Evolutionary conservation across 2,797 vertebrate genomes (phyloP), one percentile per base, ranked within the genome.

Genomic region (Eupleurogrammus muticus): DNA sequence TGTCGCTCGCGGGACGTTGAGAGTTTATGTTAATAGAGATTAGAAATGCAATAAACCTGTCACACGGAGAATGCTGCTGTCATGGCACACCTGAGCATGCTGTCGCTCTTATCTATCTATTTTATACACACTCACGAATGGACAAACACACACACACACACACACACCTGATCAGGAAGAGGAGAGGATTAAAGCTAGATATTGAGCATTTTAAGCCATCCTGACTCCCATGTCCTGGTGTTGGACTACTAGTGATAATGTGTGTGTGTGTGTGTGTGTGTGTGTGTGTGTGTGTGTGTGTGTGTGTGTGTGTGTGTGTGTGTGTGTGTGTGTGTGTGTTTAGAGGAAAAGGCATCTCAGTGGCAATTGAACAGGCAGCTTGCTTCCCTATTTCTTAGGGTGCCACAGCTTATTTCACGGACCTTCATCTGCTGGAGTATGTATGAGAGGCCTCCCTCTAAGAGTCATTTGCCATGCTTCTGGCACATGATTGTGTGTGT

Each of bases 21-120:
- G 40, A 52, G 77, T 85, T 89, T 89, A 85, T 86, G 82, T 90
- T 92, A 91, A 89, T 86, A 88, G 87, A 90, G 83, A 92, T 93
- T 92, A 92, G 75, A 92, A 90, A 93, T 91, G 90, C 90, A 94
- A 94, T 94, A 93, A 94, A 93, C 76, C 89, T 93, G 90, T 93
- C 93, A 93, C 85, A 79, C 51, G 57, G 82, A 82, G 81, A 90
- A 89, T 81, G 77, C 65, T 70, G 69, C 88, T 90, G 89, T 93
- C 90, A 89, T 86, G 38, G 48, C 56, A 10, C 79, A 78, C 77
- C 36, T 64, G 62, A 85, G 59, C 44, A 2, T 1, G 2, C 79
- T 77, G 75, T 80, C 85, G 88, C 66, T 83, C 73, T 62, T 83
- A 83, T 87, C 87, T 74, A 64, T 62, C 75, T 58, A 40, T 80